Evolutionary conservation across 2,888 invertebrate genomes (phyloP).

Genomic region (Hirtodrosophila trivittata): DNA sequence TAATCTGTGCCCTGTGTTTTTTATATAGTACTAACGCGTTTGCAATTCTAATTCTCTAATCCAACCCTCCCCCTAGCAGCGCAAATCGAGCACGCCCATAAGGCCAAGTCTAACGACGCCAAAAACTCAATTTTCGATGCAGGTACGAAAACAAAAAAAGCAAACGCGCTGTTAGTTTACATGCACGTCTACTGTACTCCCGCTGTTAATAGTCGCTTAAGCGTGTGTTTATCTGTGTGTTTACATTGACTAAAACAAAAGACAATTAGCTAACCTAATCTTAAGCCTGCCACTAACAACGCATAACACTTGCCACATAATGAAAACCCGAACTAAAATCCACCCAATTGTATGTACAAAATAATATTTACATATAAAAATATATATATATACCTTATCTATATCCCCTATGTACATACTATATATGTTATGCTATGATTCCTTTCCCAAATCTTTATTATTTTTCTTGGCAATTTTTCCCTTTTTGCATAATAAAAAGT

Average conservation of each 20-base stretch:
- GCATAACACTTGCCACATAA: constrained; percentile 28
- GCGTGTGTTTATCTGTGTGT: constrained; percentile 30
- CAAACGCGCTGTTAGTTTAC: constrained; percentile 56
- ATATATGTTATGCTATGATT: constrained; percentile 30
- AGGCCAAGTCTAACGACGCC: constrained; percentile 79
- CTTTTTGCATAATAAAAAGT: constrained; percentile 51
- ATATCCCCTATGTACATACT: constrained; percentile 18
- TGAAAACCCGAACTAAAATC: constrained; percentile 21
- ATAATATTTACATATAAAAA: constrained; percentile 42
- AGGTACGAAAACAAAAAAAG: constrained; percentile 71
- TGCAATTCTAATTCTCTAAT: constrained; percentile 45
- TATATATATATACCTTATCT: constrained; percentile 30
- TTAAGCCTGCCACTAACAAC: constrained; percentile 66
- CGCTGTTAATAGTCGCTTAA: constrained; percentile 51
- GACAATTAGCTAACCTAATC: constrained; percentile 38
- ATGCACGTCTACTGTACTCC: constrained; percentile 45
- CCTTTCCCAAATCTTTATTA: constrained; percentile 22
- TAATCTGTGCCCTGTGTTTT: constrained; percentile 33
- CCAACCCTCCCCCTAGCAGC: constrained; percentile 68
- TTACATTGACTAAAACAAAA: constrained; percentile 31
- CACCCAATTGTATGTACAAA: constrained; percentile 49
- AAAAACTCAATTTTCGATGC: constrained; percentile 83
- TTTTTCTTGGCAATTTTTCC: constrained; percentile 13
- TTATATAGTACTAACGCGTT: constrained; percentile 59
- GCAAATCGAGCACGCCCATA: constrained; percentile 79